Evolutionary conservation across 2,113 vertebrate genomes (phyloP).

Genomic region (Eurypyga helias): DNA sequence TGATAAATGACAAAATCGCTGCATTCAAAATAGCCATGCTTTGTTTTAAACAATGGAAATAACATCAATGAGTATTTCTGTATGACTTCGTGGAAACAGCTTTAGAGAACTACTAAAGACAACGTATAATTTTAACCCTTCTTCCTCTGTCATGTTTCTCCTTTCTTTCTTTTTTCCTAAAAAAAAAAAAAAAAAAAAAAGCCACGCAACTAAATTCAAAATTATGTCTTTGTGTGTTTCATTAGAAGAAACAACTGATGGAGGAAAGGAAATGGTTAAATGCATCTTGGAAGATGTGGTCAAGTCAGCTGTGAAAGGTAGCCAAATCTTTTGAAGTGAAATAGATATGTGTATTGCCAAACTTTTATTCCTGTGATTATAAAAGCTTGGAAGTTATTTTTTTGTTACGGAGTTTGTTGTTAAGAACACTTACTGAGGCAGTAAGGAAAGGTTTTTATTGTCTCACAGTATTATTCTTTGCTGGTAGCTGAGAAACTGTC

Average conservation of each 20-base stretch:
- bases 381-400: neutral
- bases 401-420: neutral
- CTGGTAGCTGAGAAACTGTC: neutral
- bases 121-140: neutral
- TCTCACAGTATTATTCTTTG: neutral
- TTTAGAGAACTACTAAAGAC: neutral
- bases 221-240: constrained; percentile 33
- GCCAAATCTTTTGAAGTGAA: neutral
- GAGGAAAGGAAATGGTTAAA: constrained; percentile 77
- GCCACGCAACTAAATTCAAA: neutral
- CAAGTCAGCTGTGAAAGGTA: constrained; percentile 77
- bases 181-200: no score
- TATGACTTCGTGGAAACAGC: neutral
- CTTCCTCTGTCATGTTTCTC: neutral
- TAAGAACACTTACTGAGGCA: neutral
- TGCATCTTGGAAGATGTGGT: constrained; percentile 81
- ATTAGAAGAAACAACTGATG: constrained; percentile 53
- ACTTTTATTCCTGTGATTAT: neutral
- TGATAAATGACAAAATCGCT: neutral
- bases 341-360: neutral
- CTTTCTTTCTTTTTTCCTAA: neutral
- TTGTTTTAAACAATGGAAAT: neutral
- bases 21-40: neutral
- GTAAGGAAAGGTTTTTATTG: neutral
- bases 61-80: neutral